Percentiles rank a stretch among this genome's conserved stretches.
Evolutionary conservation across 2,113 vertebrate genomes (phyloP).

Genomic region (Tychaedon coryphoeus): DNA sequence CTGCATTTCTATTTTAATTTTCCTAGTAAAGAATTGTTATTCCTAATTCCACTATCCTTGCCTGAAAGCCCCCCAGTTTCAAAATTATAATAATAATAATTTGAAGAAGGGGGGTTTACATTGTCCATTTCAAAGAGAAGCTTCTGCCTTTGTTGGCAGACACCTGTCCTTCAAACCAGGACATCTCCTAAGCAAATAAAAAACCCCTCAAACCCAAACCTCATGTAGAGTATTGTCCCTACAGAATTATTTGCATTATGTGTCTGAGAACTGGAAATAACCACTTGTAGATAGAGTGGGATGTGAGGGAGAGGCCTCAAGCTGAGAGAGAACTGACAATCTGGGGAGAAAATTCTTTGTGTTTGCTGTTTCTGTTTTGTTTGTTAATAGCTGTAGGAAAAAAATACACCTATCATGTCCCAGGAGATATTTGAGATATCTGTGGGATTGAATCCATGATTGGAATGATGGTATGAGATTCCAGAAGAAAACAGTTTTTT

Average conservation of each 20-base stretch:
- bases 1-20: no score
- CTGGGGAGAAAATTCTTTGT: background rate
- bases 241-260: background rate
- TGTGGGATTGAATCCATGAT: background rate
- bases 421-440: background rate
- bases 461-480: background rate
- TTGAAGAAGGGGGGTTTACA: no score
- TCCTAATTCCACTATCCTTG: no score
- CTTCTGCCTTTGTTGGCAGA: no score
- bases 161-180: no score
- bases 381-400: background rate
- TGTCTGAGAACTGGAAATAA: background rate
- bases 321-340: background rate
- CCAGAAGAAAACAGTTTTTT: background rate
- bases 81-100: no score
- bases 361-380: background rate
- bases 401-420: background rate
- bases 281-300: no score
- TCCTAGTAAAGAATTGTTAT: no score
- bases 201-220: accelerated
- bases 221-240: background rate
- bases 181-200: background rate
- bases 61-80: no score
- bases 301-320: background rate
- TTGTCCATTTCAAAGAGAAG: no score